These are phyloP conservation scores for Sesia apiformis DNA, from an alignment of 2,888 invertebrate genomes.

Conservation along the genomic window DNA sequence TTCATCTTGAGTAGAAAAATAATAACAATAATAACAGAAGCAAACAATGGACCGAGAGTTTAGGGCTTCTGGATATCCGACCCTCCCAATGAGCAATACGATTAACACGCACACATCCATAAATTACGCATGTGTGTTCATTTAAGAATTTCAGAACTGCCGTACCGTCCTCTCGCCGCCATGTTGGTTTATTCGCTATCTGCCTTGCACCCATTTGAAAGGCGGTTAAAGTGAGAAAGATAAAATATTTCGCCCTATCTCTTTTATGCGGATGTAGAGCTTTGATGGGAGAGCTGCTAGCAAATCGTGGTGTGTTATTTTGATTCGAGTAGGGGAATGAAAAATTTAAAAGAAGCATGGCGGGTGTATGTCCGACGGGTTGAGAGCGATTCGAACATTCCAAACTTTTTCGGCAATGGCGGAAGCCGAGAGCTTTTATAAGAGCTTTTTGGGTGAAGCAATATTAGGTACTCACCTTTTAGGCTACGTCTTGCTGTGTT, in stretches of 20 bases:
- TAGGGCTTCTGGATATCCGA: slow-evolving; percentile 26
- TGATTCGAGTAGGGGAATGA: slow-evolving; percentile 59
- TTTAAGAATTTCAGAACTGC: slow-evolving; percentile 37
- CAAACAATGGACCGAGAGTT: slow-evolving; percentile 23
- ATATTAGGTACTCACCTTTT: slow-evolving; percentile 30
- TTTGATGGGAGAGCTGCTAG: slow-evolving; percentile 28
- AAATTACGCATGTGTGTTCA: slow-evolving; percentile 39
- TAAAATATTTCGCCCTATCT: slow-evolving; percentile 30
- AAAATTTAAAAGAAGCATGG: slow-evolving; percentile 47
- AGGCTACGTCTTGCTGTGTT: slow-evolving; percentile 38
- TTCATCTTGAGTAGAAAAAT: too few species aligned
- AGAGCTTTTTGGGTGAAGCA: neutral
- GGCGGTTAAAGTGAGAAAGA: slow-evolving; percentile 18
- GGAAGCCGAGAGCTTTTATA: slow-evolving; percentile 6
- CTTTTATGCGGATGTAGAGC: slow-evolving; percentile 23
- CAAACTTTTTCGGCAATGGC: slow-evolving; percentile 20
- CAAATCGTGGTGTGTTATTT: slow-evolving; percentile 42
- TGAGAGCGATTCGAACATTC: slow-evolving; percentile 13
- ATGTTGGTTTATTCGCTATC: slow-evolving; percentile 54
- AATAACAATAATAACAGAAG: too few species aligned
- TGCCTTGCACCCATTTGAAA: slow-evolving; percentile 18
- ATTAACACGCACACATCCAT: slow-evolving; percentile 36
- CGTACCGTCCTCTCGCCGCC: slow-evolving; percentile 49
- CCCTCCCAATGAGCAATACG: slow-evolving; percentile 37
- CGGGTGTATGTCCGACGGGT: slow-evolving; percentile 12